A percentile compares a stretch with the other conserved stretches of the same genome.
phyloP scores from a whole-genome alignment of 2,113 vertebrate genomes.

The Oncorhynchus keta region DNA sequence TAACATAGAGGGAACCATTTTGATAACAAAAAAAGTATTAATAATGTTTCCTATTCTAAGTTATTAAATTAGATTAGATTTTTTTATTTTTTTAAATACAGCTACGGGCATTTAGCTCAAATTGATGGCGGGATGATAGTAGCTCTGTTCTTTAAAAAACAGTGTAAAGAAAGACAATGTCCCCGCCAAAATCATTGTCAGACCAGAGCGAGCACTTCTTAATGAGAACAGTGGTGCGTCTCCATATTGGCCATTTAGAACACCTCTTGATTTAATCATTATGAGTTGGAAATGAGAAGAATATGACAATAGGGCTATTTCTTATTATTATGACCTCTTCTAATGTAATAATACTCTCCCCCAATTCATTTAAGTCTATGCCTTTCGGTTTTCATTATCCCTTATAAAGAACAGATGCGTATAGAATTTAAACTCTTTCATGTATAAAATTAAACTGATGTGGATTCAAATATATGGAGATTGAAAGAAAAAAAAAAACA shows the following conservation, averaged over 20 bases:
- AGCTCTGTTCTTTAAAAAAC: slow-evolving; percentile 86
- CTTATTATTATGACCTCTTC: slow-evolving; percentile 59
- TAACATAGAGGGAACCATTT: slow-evolving; percentile 95
- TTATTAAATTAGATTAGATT: slow-evolving; percentile 96
- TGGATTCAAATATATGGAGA: slow-evolving; percentile 55
- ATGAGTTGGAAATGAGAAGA: slow-evolving; percentile 68
- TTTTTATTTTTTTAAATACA: slow-evolving; percentile 72
- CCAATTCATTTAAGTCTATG: slow-evolving; percentile 65
- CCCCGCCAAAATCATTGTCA: slow-evolving; percentile 57
- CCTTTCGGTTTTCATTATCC: slow-evolving; percentile 68
- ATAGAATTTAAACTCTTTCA: slow-evolving; percentile 63
- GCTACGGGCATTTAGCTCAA: slow-evolving; percentile 95
- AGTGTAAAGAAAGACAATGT: slow-evolving; percentile 35
- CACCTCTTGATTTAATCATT: slow-evolving; percentile 76
- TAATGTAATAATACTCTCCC: slow-evolving; percentile 56
- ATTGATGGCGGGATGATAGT: slow-evolving; percentile 96
- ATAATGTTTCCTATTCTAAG: slow-evolving; percentile 99
- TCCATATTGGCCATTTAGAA: slow-evolving; percentile 70
- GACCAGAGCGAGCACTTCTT: slow-evolving; percentile 60
- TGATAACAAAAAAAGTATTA: slow-evolving; percentile 92
- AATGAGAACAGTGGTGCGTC: slow-evolving; percentile 65
- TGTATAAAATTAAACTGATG: slow-evolving; percentile 65
- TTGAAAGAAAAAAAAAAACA: background rate
- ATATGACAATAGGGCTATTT: slow-evolving; percentile 55
- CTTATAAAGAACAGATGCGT: slow-evolving; percentile 65